phyloP scores from a whole-genome alignment of 2,797 vertebrate genomes.

The Antennarius maculatus region DNA sequence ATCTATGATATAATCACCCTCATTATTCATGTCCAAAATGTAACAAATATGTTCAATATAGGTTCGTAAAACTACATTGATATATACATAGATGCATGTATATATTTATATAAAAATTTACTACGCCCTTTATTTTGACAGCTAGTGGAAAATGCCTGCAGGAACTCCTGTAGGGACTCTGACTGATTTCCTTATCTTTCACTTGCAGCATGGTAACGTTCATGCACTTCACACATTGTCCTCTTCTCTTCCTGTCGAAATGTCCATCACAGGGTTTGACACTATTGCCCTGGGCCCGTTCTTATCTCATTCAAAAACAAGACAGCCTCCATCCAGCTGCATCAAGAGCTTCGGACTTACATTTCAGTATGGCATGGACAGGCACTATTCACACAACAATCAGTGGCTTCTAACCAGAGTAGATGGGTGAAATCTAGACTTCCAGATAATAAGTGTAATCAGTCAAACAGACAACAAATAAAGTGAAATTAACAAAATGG shows the following conservation, averaged over 20 bases:
- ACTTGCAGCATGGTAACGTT: constrained; percentile 52
- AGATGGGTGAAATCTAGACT: constrained; percentile 3
- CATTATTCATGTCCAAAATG: background rate
- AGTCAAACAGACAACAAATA: constrained; percentile 4
- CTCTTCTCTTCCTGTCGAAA: constrained; percentile 45
- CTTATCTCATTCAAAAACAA: constrained; percentile 63
- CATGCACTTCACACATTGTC: constrained; percentile 17
- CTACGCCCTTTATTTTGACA: constrained; percentile 8
- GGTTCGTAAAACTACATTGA: background rate
- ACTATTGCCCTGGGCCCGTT: constrained; percentile 43
- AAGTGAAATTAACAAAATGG: constrained; percentile 10
- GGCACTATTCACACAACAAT: constrained; percentile 23
- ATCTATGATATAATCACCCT: background rate
- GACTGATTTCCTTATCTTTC: constrained; percentile 65
- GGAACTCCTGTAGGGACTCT: constrained; percentile 43
- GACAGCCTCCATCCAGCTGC: constrained; percentile 35
- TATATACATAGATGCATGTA: background rate
- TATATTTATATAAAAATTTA: background rate
- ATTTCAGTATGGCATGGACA: constrained; percentile 10
- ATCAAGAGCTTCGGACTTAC: constrained; percentile 23
- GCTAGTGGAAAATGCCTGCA: constrained; percentile 28
- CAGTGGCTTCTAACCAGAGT: constrained; percentile 10
- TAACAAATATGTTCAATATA: background rate
- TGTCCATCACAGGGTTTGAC: constrained; percentile 62
- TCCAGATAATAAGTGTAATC: constrained; percentile 12